Evolutionary conservation across 92 coral and sea anemone species (phyloP), one percentile per base, ranked within the genome.

Genomic region (Parazoanthus atlanticus): DNA sequence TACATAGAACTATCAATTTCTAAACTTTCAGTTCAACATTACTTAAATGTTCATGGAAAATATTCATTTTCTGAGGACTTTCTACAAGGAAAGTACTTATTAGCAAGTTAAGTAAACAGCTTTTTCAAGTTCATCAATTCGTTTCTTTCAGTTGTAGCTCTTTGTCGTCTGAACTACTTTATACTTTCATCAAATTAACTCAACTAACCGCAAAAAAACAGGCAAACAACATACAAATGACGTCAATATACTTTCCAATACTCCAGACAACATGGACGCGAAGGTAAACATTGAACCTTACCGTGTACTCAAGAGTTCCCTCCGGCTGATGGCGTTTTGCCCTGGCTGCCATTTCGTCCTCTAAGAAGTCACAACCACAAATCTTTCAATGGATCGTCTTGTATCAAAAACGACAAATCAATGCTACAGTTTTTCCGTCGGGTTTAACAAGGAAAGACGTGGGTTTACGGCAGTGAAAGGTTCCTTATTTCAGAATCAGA

Each of bases 301-400:
- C 98, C 94, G 94, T 67, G 30, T 95, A 95, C 29, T 86, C 92
- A n/a, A 79, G 69, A 9, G 96, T 84, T 29, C 98, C 98, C 1
- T 88, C 92, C 40, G 98, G 98, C 46, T 86, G 82, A 36, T 79
- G 87, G 25, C 89, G 91, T 74, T 90, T 93, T 28, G 74, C 90
- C 76, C 89, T 93, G 1, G 89, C 32, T 71, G 92, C 86, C 86
- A 89, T 90, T n/a, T 91, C 92, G 79, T 76, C 34, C 15, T 88
- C 94, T 93, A 80, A 30, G 85, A 71, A 49, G 82, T 33, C 86
- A 74, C 69, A 72, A 41, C 64, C 41, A 34, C 12, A 66, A 82
- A n/a, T 41, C 32, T 15, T 12, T 82, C 32, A 66, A 25, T 2
- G 76, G 69, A 61, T 25, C 3, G 7, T 61, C 8, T 61, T 23